Base-by-base conservation (phyloP, 1,140 invertebrate genomes). In the Cydia strobilella region DNA sequence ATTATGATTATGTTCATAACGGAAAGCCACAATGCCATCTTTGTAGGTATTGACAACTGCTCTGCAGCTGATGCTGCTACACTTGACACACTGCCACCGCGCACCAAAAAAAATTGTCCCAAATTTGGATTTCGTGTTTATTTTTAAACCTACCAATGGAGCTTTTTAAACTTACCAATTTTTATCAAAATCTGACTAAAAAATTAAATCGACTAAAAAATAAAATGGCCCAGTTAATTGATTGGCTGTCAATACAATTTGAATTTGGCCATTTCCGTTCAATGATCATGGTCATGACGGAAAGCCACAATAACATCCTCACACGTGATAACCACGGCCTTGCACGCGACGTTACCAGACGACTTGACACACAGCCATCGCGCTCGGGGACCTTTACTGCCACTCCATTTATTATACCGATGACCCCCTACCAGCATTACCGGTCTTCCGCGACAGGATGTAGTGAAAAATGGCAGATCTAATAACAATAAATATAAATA, bases 321-420 rank as follows among this genome's bases (percentile, higher is more conserved):
- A n/a, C 15, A 72, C 9, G 69, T 72, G 15, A 72, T 25, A 6
- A 48, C 35, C 13, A 23, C 18, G 35, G 69, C 69, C 63, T 66
- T 66, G 42, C 69, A 35, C 2, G n/a, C 18, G 13, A 15, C 18
- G 7, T 3, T 45, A 18, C 31, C 2, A 4, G 31, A 39, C 35
- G 35, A 4, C 42, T 35, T 42, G 15, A 35, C 31, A 18, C 69
- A 72, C 10, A 31, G 18, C 69, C 69, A 72, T 2, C 35, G 15
- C 35, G 15, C 27, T 5, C 35, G 31, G 6, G 35, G 42, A 45
- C 39, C 69, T 18, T 12, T 72, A 31, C 20, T 20, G 31, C 35
- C 69, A n/a, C 4, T 15, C n/a, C 27, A 12, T 48, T 42, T n/a
- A 23, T 73, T 73, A 10, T 25, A 73, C n/a, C 72, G 72, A 12